Evolutionary conservation across 1,140 invertebrate species (phyloP), one percentile per base, ranked within the genome.

Genomic region (Hycleus phaleratus): DNA sequence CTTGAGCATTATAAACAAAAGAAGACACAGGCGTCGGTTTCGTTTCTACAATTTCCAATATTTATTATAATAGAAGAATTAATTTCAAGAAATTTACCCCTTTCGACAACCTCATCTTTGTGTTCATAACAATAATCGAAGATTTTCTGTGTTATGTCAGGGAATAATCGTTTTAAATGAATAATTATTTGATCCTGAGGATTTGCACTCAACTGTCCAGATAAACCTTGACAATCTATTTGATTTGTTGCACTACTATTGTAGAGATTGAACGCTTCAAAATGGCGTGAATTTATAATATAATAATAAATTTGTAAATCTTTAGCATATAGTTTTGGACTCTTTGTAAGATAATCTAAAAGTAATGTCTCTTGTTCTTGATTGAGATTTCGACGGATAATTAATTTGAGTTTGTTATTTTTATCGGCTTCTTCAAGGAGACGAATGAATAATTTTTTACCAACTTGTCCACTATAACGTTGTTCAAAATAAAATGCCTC

Each of bases 401-500:
- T 26, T 4, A 46, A 38, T 12, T 57, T 49, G 0, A 71, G 42
- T 18, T 59, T 38, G 10, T 64, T 10, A 45, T 46, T 12, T 42
- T 45, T 62, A 61, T 42, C 11, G 9, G 9, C 9, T 42, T 58
- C 68, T 46, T 63, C 49, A 46, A 69, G 70, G 38, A 71, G 56
- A 56, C 69, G 65, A 11, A 32, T 58, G 8, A 70, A 43, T 8
- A 70, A 38, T 10, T 58, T 49, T 10, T 59, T 42, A 51, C 64
- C 61, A 38, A 54, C 54, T 7, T 24, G n/a, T 18, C 24, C 58
- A 11, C 25, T 11, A 40, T 58, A 49, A 24, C 64, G 61, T 11
- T 62, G 59, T 50, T 64, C 57, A 49, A 72, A 71, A 49, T 68
- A 60, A 44, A 72, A 69, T n/a, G 71, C 71, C 49, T 71, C 69